These are phyloP conservation scores for Scyliorhinus canicula DNA, from an alignment of 2,797 vertebrate genomes.

Conservation along the genomic window DNA sequence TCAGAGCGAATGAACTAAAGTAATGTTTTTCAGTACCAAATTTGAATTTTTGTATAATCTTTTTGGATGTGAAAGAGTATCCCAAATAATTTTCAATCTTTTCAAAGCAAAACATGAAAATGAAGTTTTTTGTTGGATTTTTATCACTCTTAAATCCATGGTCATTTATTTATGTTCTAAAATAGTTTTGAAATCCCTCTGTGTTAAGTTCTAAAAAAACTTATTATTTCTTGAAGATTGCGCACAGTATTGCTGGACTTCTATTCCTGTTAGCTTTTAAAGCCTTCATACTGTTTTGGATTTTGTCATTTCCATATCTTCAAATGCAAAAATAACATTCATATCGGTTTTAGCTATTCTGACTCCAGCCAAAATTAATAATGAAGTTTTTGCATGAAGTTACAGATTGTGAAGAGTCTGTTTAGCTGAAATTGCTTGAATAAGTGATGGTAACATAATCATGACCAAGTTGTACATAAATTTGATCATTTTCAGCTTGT, in stretches of 20 bases:
- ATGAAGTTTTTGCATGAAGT: neutral
- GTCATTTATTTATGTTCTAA: neutral
- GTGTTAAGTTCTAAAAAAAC: neutral
- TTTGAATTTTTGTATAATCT: neutral
- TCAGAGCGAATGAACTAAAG: constrained; percentile 5
- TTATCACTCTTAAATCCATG: neutral
- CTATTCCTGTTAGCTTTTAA: neutral
- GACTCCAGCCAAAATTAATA: neutral
- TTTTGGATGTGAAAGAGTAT: neutral
- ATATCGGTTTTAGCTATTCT: neutral
- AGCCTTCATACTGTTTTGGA: neutral
- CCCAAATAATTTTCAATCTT: neutral
- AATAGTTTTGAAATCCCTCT: neutral
- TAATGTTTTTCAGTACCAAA: neutral
- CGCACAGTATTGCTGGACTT: neutral
- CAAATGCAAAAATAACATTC: neutral
- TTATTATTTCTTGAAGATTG: neutral
- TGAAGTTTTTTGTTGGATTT: neutral
- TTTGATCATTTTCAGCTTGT: neutral
- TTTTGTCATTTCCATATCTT: neutral
- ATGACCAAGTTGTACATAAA: neutral
- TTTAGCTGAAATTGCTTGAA: neutral
- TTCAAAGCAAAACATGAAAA: neutral
- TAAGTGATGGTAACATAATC: neutral
- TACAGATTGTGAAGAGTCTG: neutral